These are phyloP conservation scores for Pomacea canaliculata DNA, from an alignment of 2,888 invertebrate genomes.

Conservation along the genomic window DNA sequence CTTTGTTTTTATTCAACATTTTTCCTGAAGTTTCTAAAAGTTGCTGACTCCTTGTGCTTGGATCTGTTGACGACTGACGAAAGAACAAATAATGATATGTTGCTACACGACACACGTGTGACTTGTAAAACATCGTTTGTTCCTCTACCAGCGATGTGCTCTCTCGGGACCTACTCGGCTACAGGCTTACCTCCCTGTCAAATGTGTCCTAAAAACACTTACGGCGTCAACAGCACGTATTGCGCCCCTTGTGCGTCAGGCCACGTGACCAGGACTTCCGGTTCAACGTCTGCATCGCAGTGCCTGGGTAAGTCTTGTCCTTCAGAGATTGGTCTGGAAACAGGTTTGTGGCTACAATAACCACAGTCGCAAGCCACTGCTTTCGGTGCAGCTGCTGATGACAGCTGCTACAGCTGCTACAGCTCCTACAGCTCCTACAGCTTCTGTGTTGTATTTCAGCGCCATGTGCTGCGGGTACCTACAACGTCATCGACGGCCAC, in stretches of 20 bases:
- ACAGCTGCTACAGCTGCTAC: too few species aligned
- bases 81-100: neutral
- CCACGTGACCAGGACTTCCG: slow-evolving; percentile 42
- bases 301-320: slow-evolving; percentile 40
- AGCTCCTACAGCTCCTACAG: too few species aligned
- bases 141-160: slow-evolving; percentile 37
- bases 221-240: slow-evolving; percentile 32
- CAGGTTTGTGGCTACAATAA: too few species aligned
- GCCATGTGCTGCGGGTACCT: slow-evolving; percentile 22
- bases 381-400: too few species aligned
- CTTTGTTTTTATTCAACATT: too few species aligned
- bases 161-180: slow-evolving; percentile 34
- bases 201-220: slow-evolving; percentile 39
- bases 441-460: neutral
- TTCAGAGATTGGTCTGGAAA: too few species aligned
- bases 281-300: slow-evolving; percentile 23
- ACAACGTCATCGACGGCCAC: slow-evolving; percentile 21
- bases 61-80: too few species aligned
- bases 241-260: slow-evolving; percentile 74
- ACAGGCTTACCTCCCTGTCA: slow-evolving; percentile 45
- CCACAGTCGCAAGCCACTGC: too few species aligned
- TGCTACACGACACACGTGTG: neutral
- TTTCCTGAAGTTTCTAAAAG: neutral
- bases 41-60: neutral
- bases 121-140: neutral